phyloP scores from a whole-genome alignment of 2,888 invertebrate species.

The Machimus rusticus region DNA sequence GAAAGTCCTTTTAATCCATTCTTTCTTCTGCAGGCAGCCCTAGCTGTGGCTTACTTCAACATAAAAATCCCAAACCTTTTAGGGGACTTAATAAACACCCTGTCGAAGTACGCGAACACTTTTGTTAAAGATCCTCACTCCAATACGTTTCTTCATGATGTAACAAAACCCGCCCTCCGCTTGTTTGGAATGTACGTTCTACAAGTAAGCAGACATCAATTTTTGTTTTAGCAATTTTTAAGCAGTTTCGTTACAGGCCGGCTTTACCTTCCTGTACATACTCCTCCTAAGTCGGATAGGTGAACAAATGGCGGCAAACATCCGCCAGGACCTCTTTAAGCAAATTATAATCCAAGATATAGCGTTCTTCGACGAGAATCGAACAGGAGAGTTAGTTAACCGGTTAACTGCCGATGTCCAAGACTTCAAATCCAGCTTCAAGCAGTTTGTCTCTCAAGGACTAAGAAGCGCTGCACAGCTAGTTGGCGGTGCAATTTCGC shows the following conservation, averaged over 20 bases:
- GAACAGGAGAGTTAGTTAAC: conserved; percentile 91
- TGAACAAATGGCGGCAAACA: conserved; percentile 82
- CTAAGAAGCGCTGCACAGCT: conserved; percentile 87
- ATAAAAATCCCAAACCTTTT: conserved; percentile 87
- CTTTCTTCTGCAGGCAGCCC: conserved; percentile 75
- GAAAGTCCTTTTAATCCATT: conserved; percentile 1
- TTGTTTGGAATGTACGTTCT: conserved; percentile 60
- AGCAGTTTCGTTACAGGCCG: conserved; percentile 67
- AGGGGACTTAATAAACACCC: conserved; percentile 82
- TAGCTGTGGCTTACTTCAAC: conserved; percentile 86
- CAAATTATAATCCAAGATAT: conserved; percentile 88
- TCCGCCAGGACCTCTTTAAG: conserved; percentile 83
- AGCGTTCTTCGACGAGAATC: conserved; percentile 87
- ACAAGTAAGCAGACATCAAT: conserved; percentile 50
- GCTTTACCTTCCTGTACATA: conserved; percentile 90
- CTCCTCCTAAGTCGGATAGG: conserved; percentile 86
- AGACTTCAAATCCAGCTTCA: conserved; percentile 97
- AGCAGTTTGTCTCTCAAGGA: conserved; percentile 91
- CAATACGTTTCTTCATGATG: conserved; percentile 59
- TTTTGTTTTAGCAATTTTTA: not conserved
- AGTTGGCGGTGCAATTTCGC: conserved; percentile 62
- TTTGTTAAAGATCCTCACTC: conserved; percentile 61
- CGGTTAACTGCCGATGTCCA: conserved; percentile 93
- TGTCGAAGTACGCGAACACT: conserved; percentile 68
- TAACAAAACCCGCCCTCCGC: conserved; percentile 58